Base-by-base conservation (phyloP, 2,888 invertebrate species). In the Clitarchus hookeri region DNA sequence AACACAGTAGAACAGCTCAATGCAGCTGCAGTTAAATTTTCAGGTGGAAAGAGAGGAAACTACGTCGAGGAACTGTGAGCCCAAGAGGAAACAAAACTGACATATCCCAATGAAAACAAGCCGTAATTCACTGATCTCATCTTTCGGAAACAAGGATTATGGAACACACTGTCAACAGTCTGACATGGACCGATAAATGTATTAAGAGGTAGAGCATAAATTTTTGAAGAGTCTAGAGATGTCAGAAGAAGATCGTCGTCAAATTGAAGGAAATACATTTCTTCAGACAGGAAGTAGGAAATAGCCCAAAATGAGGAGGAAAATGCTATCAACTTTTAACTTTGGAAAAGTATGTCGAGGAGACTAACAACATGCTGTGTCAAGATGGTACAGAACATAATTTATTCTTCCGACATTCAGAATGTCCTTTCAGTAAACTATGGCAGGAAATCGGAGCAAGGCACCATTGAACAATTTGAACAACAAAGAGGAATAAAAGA, bases 361-460 rank as follows among this genome's bases (percentile, higher is more conserved):
- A 82, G 82, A 19, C 80, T 8, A 26, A 23, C 82, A 82, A 82
- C 82, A 26, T 27, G 82, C 82, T 82, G 82, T 44, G 23, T 23
- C 13, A 82, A 82, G 13, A 4, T 82, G 44, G 65, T 65, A 6
- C 13, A 82, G n/a, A 82, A 36, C 82, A 26, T 82, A n/a, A 16
- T 82, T 27, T 82, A 82, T 82, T 36, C 27, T 36, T 23, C 16
- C 23, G n/a, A 36, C 23, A 44, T 82, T 23, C 23, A 27, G n/a
- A 82, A 82, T 36, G 36, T 84, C 26, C 84, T 80, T 77, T 87
- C 88, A 77, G 79, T 86, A 25, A 84, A 86, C 36, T 88, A 87
- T 84, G 89, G 89, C 8, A 85, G 85, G 13, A 87, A 87, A 12
- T 87, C 87, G n/a, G 88, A 88, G 80, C 13, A 53, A 79, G 65